phyloP scores from a whole-genome alignment of 2,888 invertebrate genomes.

The Thyatira batis region DNA sequence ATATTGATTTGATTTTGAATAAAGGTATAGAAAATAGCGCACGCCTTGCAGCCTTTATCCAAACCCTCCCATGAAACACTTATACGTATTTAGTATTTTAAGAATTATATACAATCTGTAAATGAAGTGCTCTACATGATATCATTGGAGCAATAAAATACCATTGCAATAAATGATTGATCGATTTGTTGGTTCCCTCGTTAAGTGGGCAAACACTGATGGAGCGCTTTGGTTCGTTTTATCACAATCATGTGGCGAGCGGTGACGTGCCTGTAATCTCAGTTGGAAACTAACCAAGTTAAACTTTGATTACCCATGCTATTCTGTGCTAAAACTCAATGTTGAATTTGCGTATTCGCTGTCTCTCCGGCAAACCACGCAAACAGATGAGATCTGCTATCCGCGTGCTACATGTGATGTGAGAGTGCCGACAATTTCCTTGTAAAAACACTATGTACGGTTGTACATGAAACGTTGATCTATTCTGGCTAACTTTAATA shows the following conservation, averaged over 20 bases:
- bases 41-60: neutral
- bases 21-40: too few species aligned
- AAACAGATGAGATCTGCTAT: too few species aligned
- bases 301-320: neutral
- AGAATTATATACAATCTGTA: neutral
- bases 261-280: neutral
- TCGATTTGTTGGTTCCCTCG: neutral
- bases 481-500: too few species aligned
- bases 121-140: neutral
- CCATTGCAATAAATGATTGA: neutral
- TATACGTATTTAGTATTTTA: neutral
- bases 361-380: too few species aligned
- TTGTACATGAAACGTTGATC: too few species aligned
- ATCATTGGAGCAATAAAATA: neutral
- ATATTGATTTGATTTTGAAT: too few species aligned
- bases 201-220: neutral
- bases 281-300: neutral
- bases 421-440: too few species aligned
- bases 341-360: too few species aligned
- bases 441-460: too few species aligned
- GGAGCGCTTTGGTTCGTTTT: neutral
- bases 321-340: too few species aligned
- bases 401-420: too few species aligned
- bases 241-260: neutral
- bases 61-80: neutral